Evolutionary conservation across 2,113 vertebrate species (phyloP).

Genomic region (Oceanites oceanicus): DNA sequence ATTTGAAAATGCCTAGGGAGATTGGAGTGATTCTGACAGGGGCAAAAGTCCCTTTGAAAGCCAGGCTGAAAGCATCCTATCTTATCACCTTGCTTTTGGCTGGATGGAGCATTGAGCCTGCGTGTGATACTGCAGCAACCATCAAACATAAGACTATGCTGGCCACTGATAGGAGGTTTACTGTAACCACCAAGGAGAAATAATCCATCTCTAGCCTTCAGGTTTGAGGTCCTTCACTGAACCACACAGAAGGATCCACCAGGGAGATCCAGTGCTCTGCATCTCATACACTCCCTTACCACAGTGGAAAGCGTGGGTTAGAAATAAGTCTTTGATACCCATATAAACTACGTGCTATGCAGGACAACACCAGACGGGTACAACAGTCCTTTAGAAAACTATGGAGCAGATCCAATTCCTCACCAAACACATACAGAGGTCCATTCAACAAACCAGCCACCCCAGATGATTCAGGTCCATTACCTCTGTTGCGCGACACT

Average conservation of each 20-base stretch:
- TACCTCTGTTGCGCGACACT: not conserved
- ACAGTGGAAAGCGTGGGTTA: not conserved
- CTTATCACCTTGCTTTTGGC: not conserved
- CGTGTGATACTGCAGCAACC: not conserved
- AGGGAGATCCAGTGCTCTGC: not conserved
- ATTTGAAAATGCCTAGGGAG: not conserved
- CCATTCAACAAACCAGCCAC: not conserved
- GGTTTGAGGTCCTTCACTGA: not conserved
- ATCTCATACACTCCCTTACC: not conserved
- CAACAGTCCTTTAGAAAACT: not conserved
- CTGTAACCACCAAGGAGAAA: not conserved
- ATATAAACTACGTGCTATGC: accelerated
- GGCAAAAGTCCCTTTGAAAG: not conserved
- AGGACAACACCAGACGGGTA: not conserved
- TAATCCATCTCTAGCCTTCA: not conserved
- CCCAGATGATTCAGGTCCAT: not conserved
- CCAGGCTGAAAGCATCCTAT: not conserved
- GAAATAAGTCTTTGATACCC: not conserved
- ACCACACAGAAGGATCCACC: not conserved
- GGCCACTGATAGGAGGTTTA: not conserved
- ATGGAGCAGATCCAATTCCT: not conserved
- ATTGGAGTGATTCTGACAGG: not conserved
- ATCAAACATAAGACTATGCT: not conserved
- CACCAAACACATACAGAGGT: not conserved
- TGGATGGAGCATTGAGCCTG: not conserved